Evolutionary conservation across 2,888 invertebrate species (phyloP), one percentile per base, ranked within the genome.

Genomic region (Hyposoter didymator): DNA sequence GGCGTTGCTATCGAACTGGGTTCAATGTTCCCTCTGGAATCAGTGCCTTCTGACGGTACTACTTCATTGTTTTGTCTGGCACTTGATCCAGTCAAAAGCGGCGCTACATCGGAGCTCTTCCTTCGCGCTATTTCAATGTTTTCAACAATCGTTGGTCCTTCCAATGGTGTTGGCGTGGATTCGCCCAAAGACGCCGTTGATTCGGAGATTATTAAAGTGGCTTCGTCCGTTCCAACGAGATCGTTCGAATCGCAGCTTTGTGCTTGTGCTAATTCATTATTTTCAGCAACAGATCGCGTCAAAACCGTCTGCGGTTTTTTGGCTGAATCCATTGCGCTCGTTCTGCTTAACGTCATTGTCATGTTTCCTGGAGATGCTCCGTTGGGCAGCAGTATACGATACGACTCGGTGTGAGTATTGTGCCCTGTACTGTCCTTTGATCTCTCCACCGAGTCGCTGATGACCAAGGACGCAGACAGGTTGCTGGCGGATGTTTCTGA

Each of bases 401-500:
- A 78, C 0, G 78, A 73, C 8, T 84, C 76, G 10, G 75, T 52
- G 0, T 22, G 52, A 32, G 47, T 8, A 12, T 35, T 49, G 39
- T 39, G 39, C 5, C n/a, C 28, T 7, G 45, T 59, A 19, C 35
- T 49, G 0, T 67, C 59, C 1, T n/a, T 35, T 17, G 45, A 14
- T 28, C 22, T 49, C n/a, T 14, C 66, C 5, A 10, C 32, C 1
- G 28, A 8, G 2, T 72, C 52, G 14, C 66, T 49, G 43, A 84
- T 59, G 17, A 85, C 55, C 45, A 84, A 32, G 8, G 83, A 78
- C 2, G 83, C 78, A 0, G 85, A 84, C 4, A 75, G 5, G 6
- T 73, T 81, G 17, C 55, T 43, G 14, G 49, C 66, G 12, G 83
- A 76, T 2, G 39, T 1, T 17, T 83, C 43, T 8, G 87, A 70